A percentile compares a stretch with the other conserved stretches of the same genome.
Evolutionary conservation across 2,888 invertebrate species (phyloP).

Genomic region (Netelia virgata): DNA sequence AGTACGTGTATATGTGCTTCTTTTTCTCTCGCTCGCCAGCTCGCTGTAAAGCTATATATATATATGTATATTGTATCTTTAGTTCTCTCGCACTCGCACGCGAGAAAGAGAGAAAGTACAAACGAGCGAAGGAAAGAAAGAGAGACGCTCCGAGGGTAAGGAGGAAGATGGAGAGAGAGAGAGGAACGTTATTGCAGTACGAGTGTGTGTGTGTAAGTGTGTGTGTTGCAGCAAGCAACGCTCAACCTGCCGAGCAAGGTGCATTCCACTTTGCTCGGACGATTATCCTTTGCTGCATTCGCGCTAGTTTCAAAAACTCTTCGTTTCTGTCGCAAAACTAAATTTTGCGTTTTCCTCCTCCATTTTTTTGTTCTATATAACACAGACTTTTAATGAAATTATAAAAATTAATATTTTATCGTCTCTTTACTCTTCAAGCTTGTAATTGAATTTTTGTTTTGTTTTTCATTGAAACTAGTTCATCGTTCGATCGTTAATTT

Average conservation of each 20-base stretch:
- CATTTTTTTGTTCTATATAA: too few species aligned
- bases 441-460: background rate
- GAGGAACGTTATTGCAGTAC: slow-evolving; percentile 35
- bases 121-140: slow-evolving; percentile 52
- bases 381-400: too few species aligned
- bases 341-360: too few species aligned
- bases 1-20: background rate
- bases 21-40: slow-evolving; percentile 16
- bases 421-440: too few species aligned
- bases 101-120: slow-evolving; percentile 56
- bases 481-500: too few species aligned
- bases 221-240: slow-evolving; percentile 43
- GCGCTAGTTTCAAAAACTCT: slow-evolving; percentile 40
- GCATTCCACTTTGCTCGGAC: slow-evolving; percentile 69
- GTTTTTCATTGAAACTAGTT: background rate
- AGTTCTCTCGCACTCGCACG: slow-evolving; percentile 27
- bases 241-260: slow-evolving; percentile 65
- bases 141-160: slow-evolving; percentile 27
- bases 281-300: slow-evolving; percentile 46
- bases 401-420: too few species aligned
- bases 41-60: background rate
- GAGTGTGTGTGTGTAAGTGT: background rate
- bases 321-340: slow-evolving; percentile 22
- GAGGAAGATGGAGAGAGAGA: slow-evolving; percentile 64
- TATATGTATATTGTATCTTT: slow-evolving; percentile 10